Evolutionary conservation across 2,113 vertebrate species (phyloP).

Genomic region (Lichenostomus cassidix): DNA sequence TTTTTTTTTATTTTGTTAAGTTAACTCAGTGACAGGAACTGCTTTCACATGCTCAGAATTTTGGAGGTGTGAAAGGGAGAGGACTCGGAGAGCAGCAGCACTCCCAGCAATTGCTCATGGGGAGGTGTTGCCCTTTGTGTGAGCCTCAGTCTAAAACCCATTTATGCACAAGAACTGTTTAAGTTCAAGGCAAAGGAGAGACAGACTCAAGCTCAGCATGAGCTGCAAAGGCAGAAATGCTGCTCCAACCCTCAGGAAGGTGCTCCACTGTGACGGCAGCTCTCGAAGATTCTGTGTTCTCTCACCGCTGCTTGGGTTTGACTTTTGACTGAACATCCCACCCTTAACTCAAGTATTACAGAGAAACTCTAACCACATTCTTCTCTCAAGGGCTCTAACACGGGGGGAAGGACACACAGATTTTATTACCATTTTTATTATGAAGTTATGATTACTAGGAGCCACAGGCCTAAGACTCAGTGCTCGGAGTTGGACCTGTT

Average conservation of each 20-base stretch:
- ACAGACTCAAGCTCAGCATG: rapidly evolving
- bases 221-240: not conserved
- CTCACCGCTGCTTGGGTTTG: not conserved
- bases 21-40: not conserved
- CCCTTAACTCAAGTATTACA: not conserved
- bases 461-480: not conserved
- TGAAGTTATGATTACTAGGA: not conserved
- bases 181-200: not conserved
- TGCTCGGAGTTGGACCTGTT: not conserved
- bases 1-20: not conserved
- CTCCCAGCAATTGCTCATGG: not conserved
- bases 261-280: rapidly evolving
- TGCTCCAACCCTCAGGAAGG: not conserved
- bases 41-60: rapidly evolving
- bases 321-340: not conserved
- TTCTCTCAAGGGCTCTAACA: not conserved
- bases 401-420: not conserved
- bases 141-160: not conserved
- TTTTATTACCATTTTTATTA: not conserved
- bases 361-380: not conserved
- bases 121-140: not conserved
- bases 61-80: not conserved
- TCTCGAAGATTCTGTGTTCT: not conserved
- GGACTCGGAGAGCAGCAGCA: not conserved
- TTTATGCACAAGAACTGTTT: not conserved